Base-by-base conservation (phyloP, 2,797 vertebrate species). In the Danio kyathit region DNA sequence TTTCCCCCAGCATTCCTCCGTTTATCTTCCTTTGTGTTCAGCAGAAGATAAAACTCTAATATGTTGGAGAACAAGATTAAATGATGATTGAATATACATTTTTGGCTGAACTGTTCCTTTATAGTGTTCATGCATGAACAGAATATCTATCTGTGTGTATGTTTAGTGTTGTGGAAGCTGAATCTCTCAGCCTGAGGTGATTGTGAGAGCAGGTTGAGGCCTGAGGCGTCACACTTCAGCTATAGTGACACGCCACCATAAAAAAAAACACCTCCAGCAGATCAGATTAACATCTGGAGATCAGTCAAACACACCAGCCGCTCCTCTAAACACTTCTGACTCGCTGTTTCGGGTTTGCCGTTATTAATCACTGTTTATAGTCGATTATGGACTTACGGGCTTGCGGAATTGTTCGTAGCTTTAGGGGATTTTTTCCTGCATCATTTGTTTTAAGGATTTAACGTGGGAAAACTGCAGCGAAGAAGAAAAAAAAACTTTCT, bases 171-270 rank as follows among this genome's bases (percentile, higher is more conserved):
- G 29, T 29, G 29, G 29, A 29, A 29, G 29, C 29, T 29, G 29
- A 29, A 29, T 29, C 29, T 29, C 29, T 29, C 29, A 29, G 29
- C 29, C 29, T 29, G 29, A 29, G 29, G 29, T 29, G 29, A 29
- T 29, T 29, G 29, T 46, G 54, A 38, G 56, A 70, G 69, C 72
- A 82, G 78, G 86, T 84, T 77, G 4, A 44, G 52, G 52, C 85
- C 70, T 79, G 74, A 82, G 81, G 83, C 74, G 14, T 86, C 70
- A 81, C 60, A 76, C 83, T 80, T 29, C 38, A 49, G 16, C 9
- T 29, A 29, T 78, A 69, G 83, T 83, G 77, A 74, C 82, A 85
- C 54, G 60, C 43, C 70, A 71, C 9, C 54, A 72, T 77, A 3
- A 29, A 19, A 71, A 43, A 64, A 59, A 77, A 40, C 73, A 64